Evolutionary conservation across 2,113 vertebrate genomes (phyloP).

Genomic region (Morone saxatilis): DNA sequence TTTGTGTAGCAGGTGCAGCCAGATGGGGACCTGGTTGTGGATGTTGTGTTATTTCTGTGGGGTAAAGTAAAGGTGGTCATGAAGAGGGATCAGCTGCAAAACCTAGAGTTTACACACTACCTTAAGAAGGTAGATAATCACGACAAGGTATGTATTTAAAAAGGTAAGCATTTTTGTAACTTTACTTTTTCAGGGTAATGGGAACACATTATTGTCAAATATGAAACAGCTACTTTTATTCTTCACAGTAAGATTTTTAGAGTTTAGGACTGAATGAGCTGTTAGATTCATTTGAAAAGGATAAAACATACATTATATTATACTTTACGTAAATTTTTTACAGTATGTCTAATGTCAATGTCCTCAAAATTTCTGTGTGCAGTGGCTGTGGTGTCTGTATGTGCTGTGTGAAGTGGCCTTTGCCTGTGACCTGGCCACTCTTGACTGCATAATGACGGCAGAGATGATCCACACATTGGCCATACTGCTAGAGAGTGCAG

Average conservation of each 20-base stretch:
- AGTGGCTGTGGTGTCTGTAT: slow-evolving; percentile 91
- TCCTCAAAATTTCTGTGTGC: slow-evolving; percentile 29
- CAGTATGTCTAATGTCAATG: not conserved
- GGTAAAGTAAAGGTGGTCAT: slow-evolving; percentile 86
- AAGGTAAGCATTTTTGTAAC: not conserved
- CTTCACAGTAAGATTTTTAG: not conserved
- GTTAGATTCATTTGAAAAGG: not conserved
- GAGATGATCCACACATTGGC: slow-evolving; percentile 87
- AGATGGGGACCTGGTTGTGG: slow-evolving; percentile 88
- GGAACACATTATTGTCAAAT: slow-evolving; percentile 5
- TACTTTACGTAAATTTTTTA: not conserved
- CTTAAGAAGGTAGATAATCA: slow-evolving; percentile 78
- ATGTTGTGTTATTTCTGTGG: slow-evolving; percentile 89
- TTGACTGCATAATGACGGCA: slow-evolving; percentile 82
- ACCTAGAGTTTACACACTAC: slow-evolving; percentile 73
- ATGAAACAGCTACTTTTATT: not conserved
- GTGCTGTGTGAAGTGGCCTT: slow-evolving; percentile 88
- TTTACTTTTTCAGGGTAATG: not conserved
- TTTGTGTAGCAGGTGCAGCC: slow-evolving; percentile 83
- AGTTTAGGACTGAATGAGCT: not conserved
- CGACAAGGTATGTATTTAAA: slow-evolving; percentile 79
- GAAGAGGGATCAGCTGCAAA: slow-evolving; percentile 74
- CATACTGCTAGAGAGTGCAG: slow-evolving; percentile 85
- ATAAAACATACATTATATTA: not conserved
- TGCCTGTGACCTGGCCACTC: slow-evolving; percentile 76